Conservation (phyloP, 2,888 invertebrate species). For the Hoplodrina blanda region DNA sequence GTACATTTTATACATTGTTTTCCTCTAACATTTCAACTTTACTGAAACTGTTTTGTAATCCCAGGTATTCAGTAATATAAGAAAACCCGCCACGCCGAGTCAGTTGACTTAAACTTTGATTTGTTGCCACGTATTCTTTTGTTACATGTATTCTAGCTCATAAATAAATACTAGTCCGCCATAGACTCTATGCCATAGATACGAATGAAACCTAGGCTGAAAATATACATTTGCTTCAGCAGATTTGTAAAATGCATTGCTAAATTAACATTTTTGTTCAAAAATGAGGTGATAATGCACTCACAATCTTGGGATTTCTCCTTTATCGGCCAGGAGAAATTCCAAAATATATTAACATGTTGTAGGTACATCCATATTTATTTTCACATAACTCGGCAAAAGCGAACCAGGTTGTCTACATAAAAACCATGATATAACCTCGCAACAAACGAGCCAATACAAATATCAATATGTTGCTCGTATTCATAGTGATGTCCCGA, state of each 20-base stretch:
- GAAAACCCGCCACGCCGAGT: not conserved
- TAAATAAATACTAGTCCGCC: slow-evolving; percentile 3
- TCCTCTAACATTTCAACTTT: slow-evolving; percentile 3
- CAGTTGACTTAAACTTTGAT: slow-evolving; percentile 22
- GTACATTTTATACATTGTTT: not conserved
- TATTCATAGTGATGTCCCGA: not conserved
- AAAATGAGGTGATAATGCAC: not conserved
- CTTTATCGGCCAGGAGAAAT: too few species aligned
- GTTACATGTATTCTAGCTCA: not conserved
- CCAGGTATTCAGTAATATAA: slow-evolving; percentile 8
- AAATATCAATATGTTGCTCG: slow-evolving; percentile 10
- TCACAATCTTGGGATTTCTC: too few species aligned
- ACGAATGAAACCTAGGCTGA: not conserved
- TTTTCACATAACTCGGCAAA: too few species aligned
- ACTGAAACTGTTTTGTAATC: slow-evolving; percentile 3
- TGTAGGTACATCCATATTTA: too few species aligned
- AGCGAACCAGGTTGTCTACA: too few species aligned
- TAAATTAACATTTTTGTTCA: not conserved
- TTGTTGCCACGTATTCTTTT: slow-evolving; percentile 1
- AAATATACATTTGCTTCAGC: not conserved
- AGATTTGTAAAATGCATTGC: not conserved
- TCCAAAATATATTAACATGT: too few species aligned
- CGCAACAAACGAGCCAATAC: not conserved
- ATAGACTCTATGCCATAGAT: slow-evolving; percentile 3
- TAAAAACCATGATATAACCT: not conserved